Conservation (phyloP, 2,888 invertebrate genomes). For the Rhaphigaster nebulosa region DNA sequence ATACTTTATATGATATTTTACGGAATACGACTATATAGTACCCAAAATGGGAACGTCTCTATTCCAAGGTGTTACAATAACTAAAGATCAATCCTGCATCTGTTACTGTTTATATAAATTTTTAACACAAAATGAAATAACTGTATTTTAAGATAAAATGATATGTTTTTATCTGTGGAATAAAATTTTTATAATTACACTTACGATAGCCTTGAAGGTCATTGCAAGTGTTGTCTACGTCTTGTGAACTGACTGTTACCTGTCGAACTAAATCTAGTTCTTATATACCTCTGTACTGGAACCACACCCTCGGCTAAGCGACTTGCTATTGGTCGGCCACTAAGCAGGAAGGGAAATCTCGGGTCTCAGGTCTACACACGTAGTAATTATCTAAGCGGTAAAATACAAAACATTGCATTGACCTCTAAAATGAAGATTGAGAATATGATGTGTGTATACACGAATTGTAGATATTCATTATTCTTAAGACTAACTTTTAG, state of each 20-base stretch:
- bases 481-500: too few species aligned
- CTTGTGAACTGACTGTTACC: neutral
- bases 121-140: too few species aligned
- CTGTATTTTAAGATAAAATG: too few species aligned
- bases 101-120: too few species aligned
- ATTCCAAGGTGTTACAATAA: too few species aligned
- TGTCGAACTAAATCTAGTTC: neutral
- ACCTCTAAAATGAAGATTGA: neutral
- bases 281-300: neutral
- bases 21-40: too few species aligned
- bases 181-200: neutral
- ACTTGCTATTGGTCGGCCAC: neutral
- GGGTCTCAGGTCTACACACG: neutral
- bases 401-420: neutral
- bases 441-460: neutral
- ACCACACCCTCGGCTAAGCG: neutral
- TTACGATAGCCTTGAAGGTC: constrained; percentile 1
- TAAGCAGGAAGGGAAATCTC: neutral
- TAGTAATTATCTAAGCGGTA: neutral
- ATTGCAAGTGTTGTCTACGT: neutral
- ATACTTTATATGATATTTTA: too few species aligned
- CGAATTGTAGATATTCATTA: neutral
- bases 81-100: too few species aligned
- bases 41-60: too few species aligned
- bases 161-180: too few species aligned